Evolutionary conservation across 2,888 invertebrate species (phyloP).

Genomic region (Hipparchia sbordonii): DNA sequence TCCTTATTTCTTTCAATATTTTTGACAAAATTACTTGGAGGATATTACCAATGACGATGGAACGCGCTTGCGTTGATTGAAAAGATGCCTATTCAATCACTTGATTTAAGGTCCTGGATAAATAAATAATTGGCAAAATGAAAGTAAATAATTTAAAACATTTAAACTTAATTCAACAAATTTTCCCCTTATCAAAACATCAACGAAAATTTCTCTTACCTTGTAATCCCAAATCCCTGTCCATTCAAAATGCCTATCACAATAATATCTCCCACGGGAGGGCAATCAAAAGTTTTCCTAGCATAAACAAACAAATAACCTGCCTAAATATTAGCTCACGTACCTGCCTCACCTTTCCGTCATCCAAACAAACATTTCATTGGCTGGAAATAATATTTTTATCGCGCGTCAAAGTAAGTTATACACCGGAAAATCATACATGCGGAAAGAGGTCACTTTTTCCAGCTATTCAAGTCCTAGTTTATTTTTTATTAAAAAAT

Average conservation of each 20-base stretch:
- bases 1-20: too few relatives aligned
- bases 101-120: too few relatives aligned
- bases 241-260: conserved; percentile 16
- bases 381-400: conserved; percentile 27
- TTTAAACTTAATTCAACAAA: not conserved
- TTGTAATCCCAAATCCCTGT: conserved; percentile 23
- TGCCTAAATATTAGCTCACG: conserved; percentile 33
- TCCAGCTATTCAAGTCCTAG: not conserved
- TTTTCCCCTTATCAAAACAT: conserved; percentile 17
- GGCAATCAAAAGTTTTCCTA: conserved; percentile 37
- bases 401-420: not conserved
- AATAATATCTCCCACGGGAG: conserved; percentile 29
- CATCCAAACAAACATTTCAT: conserved; percentile 26
- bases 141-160: too few relatives aligned
- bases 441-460: not conserved
- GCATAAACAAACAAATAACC: conserved; percentile 37
- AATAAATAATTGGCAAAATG: too few relatives aligned
- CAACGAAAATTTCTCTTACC: conserved; percentile 18
- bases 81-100: too few relatives aligned
- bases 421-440: not conserved
- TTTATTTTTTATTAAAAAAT: not conserved
- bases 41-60: too few relatives aligned
- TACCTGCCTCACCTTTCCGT: conserved; percentile 28
- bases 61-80: too few relatives aligned
- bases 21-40: too few relatives aligned